Evolutionary conservation across 2,888 invertebrate species (phyloP), one percentile per base, ranked within the genome.

Genomic region (Calameuta filiformis): DNA sequence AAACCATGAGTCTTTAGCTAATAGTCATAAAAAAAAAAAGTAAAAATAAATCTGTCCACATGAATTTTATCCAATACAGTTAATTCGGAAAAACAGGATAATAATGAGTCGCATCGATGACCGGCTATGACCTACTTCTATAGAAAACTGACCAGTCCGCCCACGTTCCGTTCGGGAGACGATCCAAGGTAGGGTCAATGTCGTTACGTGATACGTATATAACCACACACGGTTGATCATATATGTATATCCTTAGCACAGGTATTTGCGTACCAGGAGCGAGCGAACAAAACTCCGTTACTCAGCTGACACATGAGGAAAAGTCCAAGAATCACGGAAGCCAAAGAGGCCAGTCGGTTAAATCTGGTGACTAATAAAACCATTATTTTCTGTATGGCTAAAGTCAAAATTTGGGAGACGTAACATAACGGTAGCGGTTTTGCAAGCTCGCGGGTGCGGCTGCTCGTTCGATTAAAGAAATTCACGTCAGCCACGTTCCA

Each of bases 101-200:
- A 71, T 31, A 31, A 31, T 71, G 71, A 71, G 33, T 71, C 34
- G 33, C 31, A 34, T 31, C 37, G n/a, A 86, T 89, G 89, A 89
- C 87, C 89, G 86, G 78, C 79, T 77, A 81, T 89, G 88, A 89
- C 90, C 90, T 79, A 90, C 88, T 89, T 90, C 75, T 76, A 34
- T 82, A 83, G 85, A 85, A 86, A 86, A 88, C 87, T 90, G 88
- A 90, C 89, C 88, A 87, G 89, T 90, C 86, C 90, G 88, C 90
- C 90, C 88, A 90, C 90, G 86, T 88, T 86, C 75, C 83, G 81
- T 84, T 85, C 82, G 82, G 56, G 83, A 82, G 84, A 83, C 84
- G 82, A 85, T 81, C 83, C 88, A 88, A 89, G 88, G 85, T 85
- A 89, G 87, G 87, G 88, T 90, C 90, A 90, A 90, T 90, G 90